These are phyloP conservation scores for Gorsachius magnificus DNA, from an alignment of 2,797 vertebrate species.

Conservation along the genomic window DNA sequence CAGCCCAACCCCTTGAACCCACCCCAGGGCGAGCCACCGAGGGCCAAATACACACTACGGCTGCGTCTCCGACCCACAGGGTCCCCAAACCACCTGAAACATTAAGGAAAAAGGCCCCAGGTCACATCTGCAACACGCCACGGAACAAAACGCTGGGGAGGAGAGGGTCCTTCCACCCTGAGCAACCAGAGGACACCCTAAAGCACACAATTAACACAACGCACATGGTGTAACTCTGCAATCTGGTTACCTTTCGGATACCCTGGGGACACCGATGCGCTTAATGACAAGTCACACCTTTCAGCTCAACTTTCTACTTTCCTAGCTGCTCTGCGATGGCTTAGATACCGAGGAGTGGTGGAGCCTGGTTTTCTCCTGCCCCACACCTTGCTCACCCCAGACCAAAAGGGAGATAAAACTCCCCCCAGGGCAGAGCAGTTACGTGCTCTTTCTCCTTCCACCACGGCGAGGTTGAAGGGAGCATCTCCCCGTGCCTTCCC, in stretches of 20 bases:
- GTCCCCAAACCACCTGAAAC: background rate
- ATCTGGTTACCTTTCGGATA: background rate
- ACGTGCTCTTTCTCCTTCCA: background rate
- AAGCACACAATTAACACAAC: rapidly evolving
- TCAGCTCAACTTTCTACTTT: background rate
- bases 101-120: rapidly evolving
- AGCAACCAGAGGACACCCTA: background rate
- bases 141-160: background rate
- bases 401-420: background rate
- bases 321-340: background rate
- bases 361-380: background rate
- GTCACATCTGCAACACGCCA: background rate
- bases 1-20: background rate
- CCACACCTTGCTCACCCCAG: background rate
- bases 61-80: rapidly evolving
- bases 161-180: background rate
- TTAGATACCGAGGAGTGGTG: background rate
- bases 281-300: background rate
- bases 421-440: background rate
- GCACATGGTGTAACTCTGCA: rapidly evolving
- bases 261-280: background rate
- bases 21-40: background rate
- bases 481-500: background rate
- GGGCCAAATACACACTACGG: rapidly evolving
- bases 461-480: rapidly evolving